phyloP scores from a whole-genome alignment of 2,888 invertebrate genomes.

The Ormyrus nitidulus region DNA sequence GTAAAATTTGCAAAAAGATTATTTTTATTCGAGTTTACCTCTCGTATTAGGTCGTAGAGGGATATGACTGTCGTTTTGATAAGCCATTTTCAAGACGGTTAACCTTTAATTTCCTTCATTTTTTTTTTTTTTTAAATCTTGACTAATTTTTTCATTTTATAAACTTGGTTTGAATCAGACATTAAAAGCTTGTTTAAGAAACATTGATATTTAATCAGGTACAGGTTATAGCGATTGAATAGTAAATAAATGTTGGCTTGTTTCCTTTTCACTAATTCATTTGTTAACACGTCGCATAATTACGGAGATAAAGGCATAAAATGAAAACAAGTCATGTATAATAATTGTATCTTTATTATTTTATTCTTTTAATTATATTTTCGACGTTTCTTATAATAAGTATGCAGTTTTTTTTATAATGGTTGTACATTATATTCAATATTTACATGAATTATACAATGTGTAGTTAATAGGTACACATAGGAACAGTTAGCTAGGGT shows the following conservation, averaged over 20 bases:
- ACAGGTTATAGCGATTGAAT: no score
- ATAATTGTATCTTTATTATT: slow-evolving; percentile 22
- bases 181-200: neutral
- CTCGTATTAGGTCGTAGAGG: slow-evolving; percentile 22
- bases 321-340: neutral
- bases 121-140: slow-evolving; percentile 3
- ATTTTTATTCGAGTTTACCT: slow-evolving; percentile 30
- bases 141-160: slow-evolving; percentile 16
- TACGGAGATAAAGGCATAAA: no score
- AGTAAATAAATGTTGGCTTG: no score
- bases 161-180: neutral
- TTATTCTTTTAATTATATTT: slow-evolving; percentile 49
- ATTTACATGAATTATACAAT: slow-evolving; percentile 74
- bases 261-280: no score
- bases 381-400: slow-evolving; percentile 46
- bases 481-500: slow-evolving; percentile 71
- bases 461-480: slow-evolving; percentile 60
- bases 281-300: no score
- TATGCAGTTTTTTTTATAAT: slow-evolving; percentile 61
- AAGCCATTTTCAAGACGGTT: slow-evolving; percentile 65
- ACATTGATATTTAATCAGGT: no score
- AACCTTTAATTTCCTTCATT: slow-evolving; percentile 26
- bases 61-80: slow-evolving; percentile 59
- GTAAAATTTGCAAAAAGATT: neutral
- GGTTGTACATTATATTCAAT: slow-evolving; percentile 68